Conservation (phyloP, 92 coral and sea anemone species). For the Parazoanthus atlanticus region DNA sequence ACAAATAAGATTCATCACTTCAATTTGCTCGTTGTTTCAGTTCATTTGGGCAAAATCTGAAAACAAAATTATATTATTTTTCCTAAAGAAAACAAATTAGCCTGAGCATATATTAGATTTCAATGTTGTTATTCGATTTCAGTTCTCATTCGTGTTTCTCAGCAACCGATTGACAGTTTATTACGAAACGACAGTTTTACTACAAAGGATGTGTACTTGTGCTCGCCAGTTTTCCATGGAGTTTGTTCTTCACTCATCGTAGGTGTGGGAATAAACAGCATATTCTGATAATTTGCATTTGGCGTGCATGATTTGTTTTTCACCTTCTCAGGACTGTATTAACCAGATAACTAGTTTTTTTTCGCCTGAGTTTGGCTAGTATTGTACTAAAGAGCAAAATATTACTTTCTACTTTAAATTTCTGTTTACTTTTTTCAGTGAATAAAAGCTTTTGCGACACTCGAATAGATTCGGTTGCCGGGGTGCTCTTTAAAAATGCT, state of each 20-base stretch:
- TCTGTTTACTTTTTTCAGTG: background rate
- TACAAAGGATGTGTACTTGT: background rate
- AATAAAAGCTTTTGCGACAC: background rate
- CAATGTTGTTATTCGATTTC: background rate
- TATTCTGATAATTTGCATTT: background rate
- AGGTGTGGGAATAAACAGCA: slow-evolving; percentile 22
- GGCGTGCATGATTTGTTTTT: background rate
- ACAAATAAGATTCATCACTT: background rate
- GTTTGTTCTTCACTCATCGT: background rate
- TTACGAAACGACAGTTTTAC: background rate
- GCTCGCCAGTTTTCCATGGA: background rate
- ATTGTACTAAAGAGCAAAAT: background rate
- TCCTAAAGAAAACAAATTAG: no score
- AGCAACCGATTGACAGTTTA: slow-evolving; percentile 7
- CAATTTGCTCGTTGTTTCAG: background rate
- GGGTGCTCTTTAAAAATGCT: background rate
- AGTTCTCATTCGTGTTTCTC: background rate
- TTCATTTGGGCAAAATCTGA: background rate
- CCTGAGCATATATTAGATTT: no score
- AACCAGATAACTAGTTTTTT: background rate
- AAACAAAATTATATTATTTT: background rate
- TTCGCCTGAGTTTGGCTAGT: background rate
- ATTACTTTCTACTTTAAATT: background rate
- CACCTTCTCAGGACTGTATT: background rate
- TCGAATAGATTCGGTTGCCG: background rate